Percentiles rank a stretch among this genome's conserved stretches.
Conservation (phyloP, 2,888 invertebrate species). For the Glaucopsyche alexis region DNA sequence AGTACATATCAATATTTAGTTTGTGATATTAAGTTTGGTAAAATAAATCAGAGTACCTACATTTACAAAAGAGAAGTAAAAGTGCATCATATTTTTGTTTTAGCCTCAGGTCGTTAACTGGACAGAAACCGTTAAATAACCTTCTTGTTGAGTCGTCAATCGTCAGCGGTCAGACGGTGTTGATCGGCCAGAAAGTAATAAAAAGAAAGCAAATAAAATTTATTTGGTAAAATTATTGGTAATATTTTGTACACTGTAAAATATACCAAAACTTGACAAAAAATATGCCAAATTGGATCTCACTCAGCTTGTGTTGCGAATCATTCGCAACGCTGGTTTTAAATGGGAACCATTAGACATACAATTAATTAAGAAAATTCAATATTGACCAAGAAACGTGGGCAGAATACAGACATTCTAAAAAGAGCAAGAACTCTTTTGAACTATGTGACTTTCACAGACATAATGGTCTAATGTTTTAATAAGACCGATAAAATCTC, state of each 20-base stretch:
- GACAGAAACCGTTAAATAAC: constrained; percentile 11
- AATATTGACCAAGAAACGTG: no score
- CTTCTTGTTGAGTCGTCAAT: neutral
- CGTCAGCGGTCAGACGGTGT: neutral
- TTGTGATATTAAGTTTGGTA: neutral
- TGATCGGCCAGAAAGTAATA: neutral
- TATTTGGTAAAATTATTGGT: no score
- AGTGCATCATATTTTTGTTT: constrained; percentile 9
- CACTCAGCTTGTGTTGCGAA: no score
- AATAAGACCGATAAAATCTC: neutral
- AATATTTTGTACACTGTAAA: no score
- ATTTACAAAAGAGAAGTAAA: neutral
- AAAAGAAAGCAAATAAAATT: neutral
- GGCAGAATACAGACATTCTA: no score
- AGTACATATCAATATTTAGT: no score
- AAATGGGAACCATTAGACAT: no score
- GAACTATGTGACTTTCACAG: neutral
- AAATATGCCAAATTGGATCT: no score
- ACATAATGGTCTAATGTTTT: neutral
- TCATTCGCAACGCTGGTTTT: no score
- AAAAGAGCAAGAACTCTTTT: neutral
- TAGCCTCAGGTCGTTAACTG: constrained; percentile 15
- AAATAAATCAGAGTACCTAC: neutral
- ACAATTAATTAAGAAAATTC: no score
- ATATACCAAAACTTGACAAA: no score